Percentiles rank a stretch among this genome's conserved stretches.
Conservation (phyloP, 2,797 vertebrate genomes). For the Spinibarbus caldwelli region DNA sequence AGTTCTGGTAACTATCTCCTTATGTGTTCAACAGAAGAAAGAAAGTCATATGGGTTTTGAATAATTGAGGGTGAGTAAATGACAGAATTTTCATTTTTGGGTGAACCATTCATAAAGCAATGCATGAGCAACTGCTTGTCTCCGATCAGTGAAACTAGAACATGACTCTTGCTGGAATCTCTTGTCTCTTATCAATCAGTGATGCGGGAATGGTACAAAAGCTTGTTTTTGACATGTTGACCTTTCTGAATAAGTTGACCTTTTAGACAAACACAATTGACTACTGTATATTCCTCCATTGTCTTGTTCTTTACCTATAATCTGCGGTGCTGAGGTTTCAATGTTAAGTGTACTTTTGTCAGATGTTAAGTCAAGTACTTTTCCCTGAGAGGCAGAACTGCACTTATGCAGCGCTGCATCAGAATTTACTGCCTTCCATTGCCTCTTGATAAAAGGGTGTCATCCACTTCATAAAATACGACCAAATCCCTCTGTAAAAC, state of each 20-base stretch:
- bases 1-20: background rate
- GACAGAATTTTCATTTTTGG: background rate
- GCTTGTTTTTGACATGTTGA: slow-evolving; percentile 7
- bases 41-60: background rate
- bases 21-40: background rate
- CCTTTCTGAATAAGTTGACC: slow-evolving; percentile 2
- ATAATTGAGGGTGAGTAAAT: background rate
- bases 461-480: slow-evolving; percentile 43
- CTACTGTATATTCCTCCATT: slow-evolving; percentile 1
- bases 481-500: background rate
- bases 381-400: slow-evolving; percentile 17
- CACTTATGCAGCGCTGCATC: slow-evolving; percentile 22
- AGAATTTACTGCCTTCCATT: slow-evolving; percentile 31
- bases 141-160: slow-evolving; percentile 14
- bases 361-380: slow-evolving; percentile 42
- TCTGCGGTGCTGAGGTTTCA: background rate
- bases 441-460: slow-evolving; percentile 47
- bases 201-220: background rate
- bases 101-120: background rate
- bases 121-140: background rate
- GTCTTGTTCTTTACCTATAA: slow-evolving; percentile 11
- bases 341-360: background rate
- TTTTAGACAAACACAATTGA: slow-evolving; percentile 21
- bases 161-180: background rate
- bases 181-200: background rate